phyloP scores from a whole-genome alignment of 2,888 invertebrate genomes.

The Pseudanteris insignis region DNA sequence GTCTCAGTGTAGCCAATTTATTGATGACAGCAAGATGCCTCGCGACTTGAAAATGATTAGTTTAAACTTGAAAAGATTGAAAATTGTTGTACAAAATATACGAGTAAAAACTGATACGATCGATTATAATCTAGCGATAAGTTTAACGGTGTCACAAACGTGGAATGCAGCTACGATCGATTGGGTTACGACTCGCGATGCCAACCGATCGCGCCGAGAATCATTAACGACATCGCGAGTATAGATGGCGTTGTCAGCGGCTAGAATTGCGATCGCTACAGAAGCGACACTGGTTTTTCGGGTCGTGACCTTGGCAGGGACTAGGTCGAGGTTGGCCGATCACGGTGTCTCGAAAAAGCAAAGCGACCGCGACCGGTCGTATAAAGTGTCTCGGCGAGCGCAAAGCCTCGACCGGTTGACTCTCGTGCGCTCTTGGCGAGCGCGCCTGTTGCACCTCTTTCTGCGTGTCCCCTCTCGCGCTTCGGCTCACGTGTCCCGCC shows the following conservation, averaged over 20 bases:
- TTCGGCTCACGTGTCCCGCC: neutral
- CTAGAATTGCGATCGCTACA: slow-evolving; percentile 7
- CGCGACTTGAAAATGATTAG: no score
- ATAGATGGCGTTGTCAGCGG: slow-evolving; percentile 11
- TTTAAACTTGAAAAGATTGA: no score
- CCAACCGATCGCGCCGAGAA: no score
- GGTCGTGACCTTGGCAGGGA: slow-evolving; percentile 42
- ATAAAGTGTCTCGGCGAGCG: slow-evolving; percentile 17
- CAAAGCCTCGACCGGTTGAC: slow-evolving; percentile 18
- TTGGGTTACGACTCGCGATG: no score
- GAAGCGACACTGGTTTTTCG: slow-evolving; percentile 18
- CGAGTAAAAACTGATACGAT: no score
- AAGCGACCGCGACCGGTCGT: slow-evolving; percentile 22
- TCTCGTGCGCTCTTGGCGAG: slow-evolving; percentile 9
- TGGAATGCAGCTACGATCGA: no score
- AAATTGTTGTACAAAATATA: no score
- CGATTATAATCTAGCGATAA: no score
- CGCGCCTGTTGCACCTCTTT: neutral
- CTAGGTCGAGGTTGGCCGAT: slow-evolving; percentile 42
- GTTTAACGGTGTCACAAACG: no score
- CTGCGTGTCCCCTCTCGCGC: neutral
- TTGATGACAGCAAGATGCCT: no score
- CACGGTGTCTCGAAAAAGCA: slow-evolving; percentile 29
- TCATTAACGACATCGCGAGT: no score
- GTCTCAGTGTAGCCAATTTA: no score